Evolutionary conservation across 2,888 invertebrate species (phyloP), one percentile per base, ranked within the genome.

Genomic region (Athalia circularis): DNA sequence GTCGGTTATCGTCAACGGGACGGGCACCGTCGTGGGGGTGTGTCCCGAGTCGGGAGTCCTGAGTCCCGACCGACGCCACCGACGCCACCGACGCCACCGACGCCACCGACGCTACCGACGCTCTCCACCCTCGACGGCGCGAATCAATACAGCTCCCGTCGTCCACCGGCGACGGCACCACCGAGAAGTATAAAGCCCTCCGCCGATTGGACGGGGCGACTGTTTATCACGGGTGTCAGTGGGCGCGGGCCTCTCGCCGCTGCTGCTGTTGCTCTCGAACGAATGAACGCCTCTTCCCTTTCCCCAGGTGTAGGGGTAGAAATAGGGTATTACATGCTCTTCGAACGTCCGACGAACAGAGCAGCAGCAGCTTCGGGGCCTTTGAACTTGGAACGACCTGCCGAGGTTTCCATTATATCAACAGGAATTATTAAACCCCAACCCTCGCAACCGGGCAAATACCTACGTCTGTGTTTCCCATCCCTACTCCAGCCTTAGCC

Each of bases 1-100:
- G 67, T 8, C 50, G 45, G 48, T 9, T 50, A 50, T 67, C 67
- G 52, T 64, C 64, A 8, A 29, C 15, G 43, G 43, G 15, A 72
- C 43, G 45, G 72, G 57, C 45, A 61, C 52, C 52, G 68, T 65
- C 11, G 59, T 47, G 72, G 72, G 72, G 72, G 59, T 72, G 72
- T 59, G 72, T 57, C 59, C 72, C 59, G 72, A 45, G 72, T 72
- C 47, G 29, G 29, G 29, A 29, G 29, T 29, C 29, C 29, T 29
- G 29, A 29, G 29, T 29, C 29, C 29, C 29, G 29, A 29, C 29
- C 72, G 72, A 72, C 47, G 72, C 62, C 29, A 48, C 61, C 74
- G 74, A 48, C 67, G 91, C 91, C 91, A 91, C 90, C 91, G 90
- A 90, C 91, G 87, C 91, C n/a, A 29, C 29, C 72, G 72, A 72